Percentiles rank a stretch among this genome's conserved stretches.
Conservation (phyloP, 2,888 invertebrate species). For the Acronicta leporina region DNA sequence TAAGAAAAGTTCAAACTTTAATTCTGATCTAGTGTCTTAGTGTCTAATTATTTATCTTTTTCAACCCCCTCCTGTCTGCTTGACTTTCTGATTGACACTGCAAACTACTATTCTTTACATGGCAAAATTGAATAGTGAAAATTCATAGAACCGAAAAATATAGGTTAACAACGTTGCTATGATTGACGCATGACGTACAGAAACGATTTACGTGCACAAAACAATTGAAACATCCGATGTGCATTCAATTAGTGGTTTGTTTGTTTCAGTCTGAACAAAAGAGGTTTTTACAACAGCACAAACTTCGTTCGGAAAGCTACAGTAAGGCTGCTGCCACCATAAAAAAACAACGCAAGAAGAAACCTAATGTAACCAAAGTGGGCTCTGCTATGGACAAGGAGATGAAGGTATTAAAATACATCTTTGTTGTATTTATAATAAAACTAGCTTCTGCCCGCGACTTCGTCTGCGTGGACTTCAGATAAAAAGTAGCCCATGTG, state of each 20-base stretch:
- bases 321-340: slow-evolving; percentile 97
- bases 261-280: slow-evolving; percentile 95
- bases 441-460: too few species aligned
- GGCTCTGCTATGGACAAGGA: slow-evolving; percentile 96
- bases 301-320: slow-evolving; percentile 96
- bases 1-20: too few species aligned
- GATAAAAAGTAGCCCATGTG: too few species aligned
- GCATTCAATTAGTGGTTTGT: slow-evolving; percentile 28
- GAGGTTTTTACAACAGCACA: slow-evolving; percentile 97
- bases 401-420: slow-evolving; percentile 91
- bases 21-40: too few species aligned
- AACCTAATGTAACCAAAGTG: slow-evolving; percentile 93
- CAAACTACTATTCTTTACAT: slow-evolving; percentile 14
- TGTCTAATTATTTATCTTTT: too few species aligned
- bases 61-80: too few species aligned
- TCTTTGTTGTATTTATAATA: not conserved
- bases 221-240: slow-evolving; percentile 23
- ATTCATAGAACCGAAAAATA: slow-evolving; percentile 20
- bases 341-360: slow-evolving; percentile 97
- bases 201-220: slow-evolving; percentile 2
- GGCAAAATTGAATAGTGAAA: slow-evolving; percentile 5
- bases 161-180: slow-evolving; percentile 12
- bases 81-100: slow-evolving; percentile 23
- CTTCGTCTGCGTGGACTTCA: too few species aligned
- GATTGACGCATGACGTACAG: not conserved